Evolutionary conservation across 1,140 invertebrate species (phyloP).

Genomic region (Venturia canescens): DNA sequence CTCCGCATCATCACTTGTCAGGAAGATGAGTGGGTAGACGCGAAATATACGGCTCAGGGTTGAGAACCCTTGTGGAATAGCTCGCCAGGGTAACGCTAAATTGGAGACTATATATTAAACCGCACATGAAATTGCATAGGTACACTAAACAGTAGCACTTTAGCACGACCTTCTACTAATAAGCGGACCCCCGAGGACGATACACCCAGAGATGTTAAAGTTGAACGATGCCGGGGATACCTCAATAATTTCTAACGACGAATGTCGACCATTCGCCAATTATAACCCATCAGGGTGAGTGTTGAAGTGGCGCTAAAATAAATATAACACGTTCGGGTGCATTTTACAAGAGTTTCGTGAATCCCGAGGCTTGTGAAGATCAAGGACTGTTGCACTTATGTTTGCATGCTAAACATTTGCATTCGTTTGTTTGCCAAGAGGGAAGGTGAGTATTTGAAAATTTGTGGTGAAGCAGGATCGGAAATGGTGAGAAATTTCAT

Average conservation of each 20-base stretch:
- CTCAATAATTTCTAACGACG: not conserved
- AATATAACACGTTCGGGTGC: no score
- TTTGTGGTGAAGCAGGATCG: no score
- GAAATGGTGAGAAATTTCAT: no score
- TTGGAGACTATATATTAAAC: conserved; percentile 38
- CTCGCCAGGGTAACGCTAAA: conserved; percentile 38
- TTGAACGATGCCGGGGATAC: conserved; percentile 47
- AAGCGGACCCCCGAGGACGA: conserved; percentile 45
- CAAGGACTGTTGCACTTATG: no score
- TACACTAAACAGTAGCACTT: conserved; percentile 56
- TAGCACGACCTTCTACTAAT: conserved; percentile 58
- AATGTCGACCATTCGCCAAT: not conserved
- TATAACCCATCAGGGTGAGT: not conserved
- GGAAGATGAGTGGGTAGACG: not conserved
- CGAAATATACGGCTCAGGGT: not conserved
- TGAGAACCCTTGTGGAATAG: conserved; percentile 28
- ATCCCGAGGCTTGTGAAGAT: no score
- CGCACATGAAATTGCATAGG: conserved; percentile 38
- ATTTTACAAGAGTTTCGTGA: no score
- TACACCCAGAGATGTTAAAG: conserved; percentile 54
- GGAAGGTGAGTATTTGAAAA: no score
- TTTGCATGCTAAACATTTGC: no score
- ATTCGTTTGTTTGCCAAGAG: no score
- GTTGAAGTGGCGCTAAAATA: not conserved
- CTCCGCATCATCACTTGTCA: not conserved